phyloP scores from a whole-genome alignment of 2,113 vertebrate genomes.

The Turnix velox region DNA sequence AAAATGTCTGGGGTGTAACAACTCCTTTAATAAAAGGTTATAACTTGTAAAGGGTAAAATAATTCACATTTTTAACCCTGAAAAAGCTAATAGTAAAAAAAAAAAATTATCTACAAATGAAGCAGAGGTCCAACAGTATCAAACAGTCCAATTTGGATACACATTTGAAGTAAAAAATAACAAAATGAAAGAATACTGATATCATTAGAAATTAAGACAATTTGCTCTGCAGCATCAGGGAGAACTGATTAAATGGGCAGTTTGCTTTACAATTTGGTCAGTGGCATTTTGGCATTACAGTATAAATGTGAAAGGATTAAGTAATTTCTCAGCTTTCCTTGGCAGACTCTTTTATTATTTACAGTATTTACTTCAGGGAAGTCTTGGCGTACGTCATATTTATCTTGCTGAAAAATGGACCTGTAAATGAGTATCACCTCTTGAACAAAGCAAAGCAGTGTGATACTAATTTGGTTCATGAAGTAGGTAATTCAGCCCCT shows the following conservation, averaged over 20 bases:
- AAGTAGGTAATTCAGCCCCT: slow-evolving; percentile 91
- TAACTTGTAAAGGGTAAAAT: slow-evolving; percentile 4
- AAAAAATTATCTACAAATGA: neutral
- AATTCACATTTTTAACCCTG: neutral
- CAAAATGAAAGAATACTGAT: slow-evolving; percentile 29
- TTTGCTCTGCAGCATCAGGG: slow-evolving; percentile 57
- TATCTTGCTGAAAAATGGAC: slow-evolving; percentile 86
- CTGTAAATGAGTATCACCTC: slow-evolving; percentile 83
- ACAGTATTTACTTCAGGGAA: slow-evolving; percentile 87
- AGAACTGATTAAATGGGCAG: slow-evolving; percentile 73
- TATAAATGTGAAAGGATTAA: slow-evolving; percentile 83
- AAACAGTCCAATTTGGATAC: neutral
- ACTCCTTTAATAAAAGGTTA: slow-evolving; percentile 9
- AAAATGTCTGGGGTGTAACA: slow-evolving; percentile 2
- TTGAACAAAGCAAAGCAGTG: slow-evolving; percentile 84
- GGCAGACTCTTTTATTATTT: slow-evolving; percentile 86
- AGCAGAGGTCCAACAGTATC: neutral
- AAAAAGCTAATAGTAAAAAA: neutral
- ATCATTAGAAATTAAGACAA: slow-evolving; percentile 62
- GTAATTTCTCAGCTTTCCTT: slow-evolving; percentile 87
- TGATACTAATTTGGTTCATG: slow-evolving; percentile 91
- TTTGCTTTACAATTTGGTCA: slow-evolving; percentile 74
- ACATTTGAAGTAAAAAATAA: slow-evolving; percentile 14
- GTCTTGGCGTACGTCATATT: slow-evolving; percentile 79
- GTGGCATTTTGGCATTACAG: slow-evolving; percentile 64